Percentiles rank a stretch among this genome's conserved stretches.
These are phyloP conservation scores for Hypomecis atomaria DNA, from an alignment of 2,888 invertebrate genomes.

Conservation along the genomic window DNA sequence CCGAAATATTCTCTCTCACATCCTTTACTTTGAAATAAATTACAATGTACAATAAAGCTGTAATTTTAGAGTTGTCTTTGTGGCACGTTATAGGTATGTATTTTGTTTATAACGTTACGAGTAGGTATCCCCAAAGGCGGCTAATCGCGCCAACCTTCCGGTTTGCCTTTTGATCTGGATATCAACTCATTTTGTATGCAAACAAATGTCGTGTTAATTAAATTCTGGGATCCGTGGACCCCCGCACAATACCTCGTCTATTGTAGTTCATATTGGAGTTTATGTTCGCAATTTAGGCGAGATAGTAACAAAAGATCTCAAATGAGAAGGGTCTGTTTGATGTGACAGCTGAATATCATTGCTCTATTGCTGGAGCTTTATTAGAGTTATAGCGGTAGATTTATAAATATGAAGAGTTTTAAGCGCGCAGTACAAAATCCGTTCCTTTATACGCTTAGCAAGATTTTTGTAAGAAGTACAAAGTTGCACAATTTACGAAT, in stretches of 20 bases:
- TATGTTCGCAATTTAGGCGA: neutral
- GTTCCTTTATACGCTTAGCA: too few species aligned
- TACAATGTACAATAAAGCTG: neutral
- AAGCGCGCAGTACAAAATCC: too few species aligned
- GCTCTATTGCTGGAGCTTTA: neutral
- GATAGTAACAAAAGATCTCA: constrained; percentile 3
- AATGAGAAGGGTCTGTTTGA: constrained; percentile 10
- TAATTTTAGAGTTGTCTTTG: neutral
- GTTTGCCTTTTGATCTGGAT: constrained; percentile 21
- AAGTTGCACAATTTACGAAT: too few species aligned
- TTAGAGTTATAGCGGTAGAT: neutral
- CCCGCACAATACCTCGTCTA: constrained; percentile 3
- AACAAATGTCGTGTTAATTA: constrained; percentile 24
- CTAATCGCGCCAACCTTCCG: constrained; percentile 21
- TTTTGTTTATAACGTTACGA: constrained; percentile 1
- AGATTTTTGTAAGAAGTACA: too few species aligned
- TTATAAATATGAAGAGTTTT: too few species aligned
- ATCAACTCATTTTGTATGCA: constrained; percentile 24
- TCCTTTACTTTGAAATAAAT: neutral
- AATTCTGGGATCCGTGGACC: constrained; percentile 19
- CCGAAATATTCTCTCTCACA: too few species aligned
- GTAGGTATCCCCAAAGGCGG: neutral
- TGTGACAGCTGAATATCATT: constrained; percentile 7
- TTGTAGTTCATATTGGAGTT: constrained; percentile 3
- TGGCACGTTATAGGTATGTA: constrained; percentile 6